Evolutionary conservation across 1,140 invertebrate genomes (phyloP).

Genomic region (Stegodyphus mimosarum): DNA sequence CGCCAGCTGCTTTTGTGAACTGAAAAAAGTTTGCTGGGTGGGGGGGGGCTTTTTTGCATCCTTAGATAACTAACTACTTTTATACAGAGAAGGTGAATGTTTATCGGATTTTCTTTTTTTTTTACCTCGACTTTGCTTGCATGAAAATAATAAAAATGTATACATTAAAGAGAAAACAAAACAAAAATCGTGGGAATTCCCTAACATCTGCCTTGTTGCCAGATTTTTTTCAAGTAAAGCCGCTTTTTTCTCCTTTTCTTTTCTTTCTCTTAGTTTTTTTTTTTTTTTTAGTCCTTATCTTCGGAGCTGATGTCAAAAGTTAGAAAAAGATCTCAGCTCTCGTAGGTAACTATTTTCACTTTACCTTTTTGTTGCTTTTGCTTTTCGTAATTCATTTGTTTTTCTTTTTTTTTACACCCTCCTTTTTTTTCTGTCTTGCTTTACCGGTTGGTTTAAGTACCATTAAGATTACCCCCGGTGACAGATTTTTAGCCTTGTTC

Average conservation of each 20-base stretch:
- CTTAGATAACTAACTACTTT: background rate
- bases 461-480: constrained; percentile 43
- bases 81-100: background rate
- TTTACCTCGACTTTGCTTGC: background rate
- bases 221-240: constrained; percentile 35
- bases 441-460: constrained; percentile 39
- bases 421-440: constrained; percentile 25
- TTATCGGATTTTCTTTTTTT: background rate
- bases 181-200: constrained; percentile 39
- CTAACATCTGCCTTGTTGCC: constrained; percentile 28
- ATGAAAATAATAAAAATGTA: background rate
- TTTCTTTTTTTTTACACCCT: background rate
- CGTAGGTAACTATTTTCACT: constrained; percentile 51
- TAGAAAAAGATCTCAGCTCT: constrained; percentile 50
- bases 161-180: background rate
- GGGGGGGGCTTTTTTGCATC: background rate
- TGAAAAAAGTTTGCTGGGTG: too few species aligned
- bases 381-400: background rate
- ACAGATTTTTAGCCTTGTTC: constrained; percentile 27
- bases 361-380: background rate
- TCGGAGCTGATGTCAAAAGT: constrained; percentile 33
- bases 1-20: too few species aligned
- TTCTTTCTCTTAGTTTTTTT: background rate
- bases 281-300: background rate
- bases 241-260: constrained; percentile 21